phyloP scores from a whole-genome alignment of 2,797 vertebrate genomes.

The Valencia hispanica region DNA sequence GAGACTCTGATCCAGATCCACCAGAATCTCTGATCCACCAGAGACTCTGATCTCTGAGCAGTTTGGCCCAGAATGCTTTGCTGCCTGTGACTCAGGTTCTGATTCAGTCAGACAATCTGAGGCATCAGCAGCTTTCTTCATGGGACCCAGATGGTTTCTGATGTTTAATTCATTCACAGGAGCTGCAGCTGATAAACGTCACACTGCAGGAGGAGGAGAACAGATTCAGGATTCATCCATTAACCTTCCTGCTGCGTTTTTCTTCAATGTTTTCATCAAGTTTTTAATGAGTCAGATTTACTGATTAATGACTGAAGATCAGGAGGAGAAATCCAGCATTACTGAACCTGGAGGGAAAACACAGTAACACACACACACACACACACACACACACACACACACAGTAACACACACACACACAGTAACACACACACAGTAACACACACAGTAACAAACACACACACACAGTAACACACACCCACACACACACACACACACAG shows the following conservation, averaged over 20 bases:
- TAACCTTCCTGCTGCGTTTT: neutral
- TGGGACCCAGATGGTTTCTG: neutral
- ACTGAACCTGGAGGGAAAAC: neutral
- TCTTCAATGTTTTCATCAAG: neutral
- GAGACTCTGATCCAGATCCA: no score
- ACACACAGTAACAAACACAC: no score
- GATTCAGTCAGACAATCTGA: neutral
- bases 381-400: no score
- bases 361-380: no score
- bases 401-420: neutral
- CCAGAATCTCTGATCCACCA: neutral
- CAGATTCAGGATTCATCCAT: neutral
- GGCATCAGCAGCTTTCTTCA: neutral
- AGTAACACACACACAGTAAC: neutral
- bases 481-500: no score
- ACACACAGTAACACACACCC: constrained; percentile 5
- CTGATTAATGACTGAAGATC: neutral
- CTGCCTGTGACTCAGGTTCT: neutral
- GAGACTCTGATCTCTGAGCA: no score
- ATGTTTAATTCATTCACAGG: neutral
- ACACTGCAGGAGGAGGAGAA: neutral
- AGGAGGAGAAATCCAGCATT: neutral
- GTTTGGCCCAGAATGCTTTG: neutral
- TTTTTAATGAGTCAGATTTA: neutral
- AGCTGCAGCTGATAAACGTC: neutral